Evolutionary conservation across 2,113 vertebrate genomes (phyloP), one percentile per base, ranked within the genome.

Genomic region (Xenopus borealis): DNA sequence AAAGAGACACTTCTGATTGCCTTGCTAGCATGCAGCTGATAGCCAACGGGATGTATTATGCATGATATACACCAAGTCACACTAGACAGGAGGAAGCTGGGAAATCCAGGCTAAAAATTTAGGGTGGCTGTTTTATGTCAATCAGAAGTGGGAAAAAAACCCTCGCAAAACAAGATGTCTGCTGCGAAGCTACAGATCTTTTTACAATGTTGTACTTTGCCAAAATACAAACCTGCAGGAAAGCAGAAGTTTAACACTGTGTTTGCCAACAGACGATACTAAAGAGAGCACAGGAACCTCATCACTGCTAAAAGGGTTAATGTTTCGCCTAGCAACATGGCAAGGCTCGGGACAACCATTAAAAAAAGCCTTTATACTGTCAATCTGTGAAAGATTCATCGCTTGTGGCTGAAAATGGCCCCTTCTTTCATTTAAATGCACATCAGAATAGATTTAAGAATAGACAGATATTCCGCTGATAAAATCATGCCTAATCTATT

Each of bases 401-500:
- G 82, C 83, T 80, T 79, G 84, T 81, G 85, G 85, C 87, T 88
- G 85, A 90, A 90, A 91, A 86, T 86, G 86, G 81, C 83, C 79
- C 83, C 88, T 88, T 88, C 89, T 87, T 85, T 86, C 85, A 83
- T 87, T 86, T 85, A 89, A 88, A 89, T 87, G 88, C 88, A 90
- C 90, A 87, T 90, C 91, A 90, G n/a, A n/a, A n/a, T n/a, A n/a
- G 87, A 84, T 10, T 85, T 85, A 84, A 88, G 89, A 88, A 92
- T 90, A 88, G 86, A 85, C 84, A 90, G 88, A 90, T 91, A 89
- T 88, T 89, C 85, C 84, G 85, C 82, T 86, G 88, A 91, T 91
- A 89, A 92, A 89, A 95, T 95, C 93, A 93, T 92, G 88, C 88
- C 85, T 95, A 95, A 95, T 94, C 93, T 94, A 89, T 89, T 92